A percentile compares a stretch with the other conserved stretches of the same genome.
Evolutionary conservation across 2,797 vertebrate species (phyloP).

Genomic region (Acrossocheilus fasciatus): DNA sequence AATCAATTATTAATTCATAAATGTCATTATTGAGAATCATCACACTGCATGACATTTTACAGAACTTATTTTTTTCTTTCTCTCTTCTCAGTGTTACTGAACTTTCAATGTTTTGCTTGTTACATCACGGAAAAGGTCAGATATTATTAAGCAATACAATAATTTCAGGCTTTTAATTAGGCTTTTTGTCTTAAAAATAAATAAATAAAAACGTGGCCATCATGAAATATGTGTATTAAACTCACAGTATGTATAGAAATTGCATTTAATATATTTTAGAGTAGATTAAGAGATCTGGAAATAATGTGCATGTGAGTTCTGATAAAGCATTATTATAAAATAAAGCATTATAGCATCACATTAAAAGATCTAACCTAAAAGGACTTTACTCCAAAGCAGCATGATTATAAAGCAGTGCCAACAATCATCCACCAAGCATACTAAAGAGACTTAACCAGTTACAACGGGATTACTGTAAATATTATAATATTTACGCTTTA

Average conservation of each 20-base stretch:
- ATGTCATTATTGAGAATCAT: no score
- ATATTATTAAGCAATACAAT: neutral
- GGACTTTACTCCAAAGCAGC: slow-evolving; percentile 2
- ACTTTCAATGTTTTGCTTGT: neutral
- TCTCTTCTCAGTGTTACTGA: neutral
- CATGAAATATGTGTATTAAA: neutral
- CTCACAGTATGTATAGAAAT: neutral
- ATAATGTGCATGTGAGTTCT: neutral
- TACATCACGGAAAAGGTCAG: no score
- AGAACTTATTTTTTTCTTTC: no score
- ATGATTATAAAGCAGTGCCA: slow-evolving; percentile 71
- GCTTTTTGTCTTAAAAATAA: neutral
- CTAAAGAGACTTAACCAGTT: slow-evolving; percentile 59
- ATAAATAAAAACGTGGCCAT: no score
- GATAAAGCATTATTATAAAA: neutral
- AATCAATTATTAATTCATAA: no score
- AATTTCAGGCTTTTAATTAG: neutral
- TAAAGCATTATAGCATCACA: slow-evolving; percentile 5
- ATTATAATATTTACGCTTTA: slow-evolving; percentile 65
- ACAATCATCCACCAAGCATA: slow-evolving; percentile 71
- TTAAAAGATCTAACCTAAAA: slow-evolving; percentile 20
- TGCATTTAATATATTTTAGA: neutral
- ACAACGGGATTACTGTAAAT: slow-evolving; percentile 70
- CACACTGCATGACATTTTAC: no score
- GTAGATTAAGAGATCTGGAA: neutral